Base-by-base conservation (phyloP, 2,113 vertebrate genomes). In the Natator depressus region DNA sequence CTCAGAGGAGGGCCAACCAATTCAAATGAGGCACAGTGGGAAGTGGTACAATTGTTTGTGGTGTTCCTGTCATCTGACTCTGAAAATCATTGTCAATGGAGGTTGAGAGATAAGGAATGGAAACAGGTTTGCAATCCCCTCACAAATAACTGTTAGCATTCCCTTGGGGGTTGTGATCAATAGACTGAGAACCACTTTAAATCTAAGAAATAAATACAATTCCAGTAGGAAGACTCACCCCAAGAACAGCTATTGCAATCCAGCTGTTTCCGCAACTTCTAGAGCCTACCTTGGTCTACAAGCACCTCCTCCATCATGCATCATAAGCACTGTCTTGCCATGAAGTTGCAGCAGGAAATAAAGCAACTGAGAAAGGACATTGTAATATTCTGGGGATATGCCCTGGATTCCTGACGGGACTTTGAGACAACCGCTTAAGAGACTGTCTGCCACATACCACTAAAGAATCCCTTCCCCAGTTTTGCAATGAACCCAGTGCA, bases 11-110 rank as follows among this genome's bases (percentile, higher is more conserved):
- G 92, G 42, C 47, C 13, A 54, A 57, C 5, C 22, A 59, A 29
- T 50, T 54, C 47, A 89, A 94, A 90, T 31, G 14, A 53, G 91
- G 19, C 42, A 80, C 65, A 29, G 9, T 0, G 0, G 50, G 75
- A 80, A 93, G 80, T 16, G 54, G 12, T 89, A 29, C 75, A 14
- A 27, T 78, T 78, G 12, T 78, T 47, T 78, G 72, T 38, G 65
- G 17, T 72, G 17, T 27, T 76, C 95, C 65, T 81, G 50, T 92
- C 85, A 17, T 20, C 54, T 59, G 79, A 85, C 84, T 89, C 88
- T 42, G 57, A 85, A 95, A 92, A n/a, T 47, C 90, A 91, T 91
- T 75, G 31, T 95, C 93, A 93, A 89, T 83, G 94, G n/a, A 94
- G 83, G 91, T 92, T 86, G 31, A 72, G 78, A 87, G 83, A 92